A percentile compares a stretch with the other conserved stretches of the same genome.
Evolutionary conservation across 1,140 invertebrate genomes (phyloP).

Genomic region (Hycleus phaleratus): DNA sequence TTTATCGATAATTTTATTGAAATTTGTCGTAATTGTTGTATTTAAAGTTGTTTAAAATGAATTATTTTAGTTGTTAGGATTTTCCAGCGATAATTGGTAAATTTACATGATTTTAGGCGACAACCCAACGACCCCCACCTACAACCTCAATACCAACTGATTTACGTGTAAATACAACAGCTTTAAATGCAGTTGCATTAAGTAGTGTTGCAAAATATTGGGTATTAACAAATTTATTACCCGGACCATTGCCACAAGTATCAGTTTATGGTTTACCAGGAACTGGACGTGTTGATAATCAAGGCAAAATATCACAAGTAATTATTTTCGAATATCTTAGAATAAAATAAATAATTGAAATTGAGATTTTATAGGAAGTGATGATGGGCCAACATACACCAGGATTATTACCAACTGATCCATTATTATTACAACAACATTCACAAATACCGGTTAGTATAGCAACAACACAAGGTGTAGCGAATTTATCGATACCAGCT

Average conservation of each 20-base stretch:
- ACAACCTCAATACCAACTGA: constrained; percentile 49
- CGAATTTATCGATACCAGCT: constrained; percentile 37
- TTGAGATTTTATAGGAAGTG: constrained; percentile 25
- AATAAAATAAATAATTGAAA: neutral
- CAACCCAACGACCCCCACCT: constrained; percentile 32
- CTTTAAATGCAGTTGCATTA: constrained; percentile 50
- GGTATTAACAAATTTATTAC: constrained; percentile 58
- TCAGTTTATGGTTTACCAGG: constrained; percentile 53
- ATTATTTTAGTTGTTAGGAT: too few relatives aligned
- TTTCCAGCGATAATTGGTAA: too few relatives aligned
- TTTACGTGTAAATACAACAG: constrained; percentile 51
- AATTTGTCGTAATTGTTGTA: too few relatives aligned
- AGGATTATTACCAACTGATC: constrained; percentile 36
- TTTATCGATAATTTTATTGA: too few relatives aligned
- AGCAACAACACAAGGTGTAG: constrained; percentile 34
- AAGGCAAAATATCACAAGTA: constrained; percentile 52
- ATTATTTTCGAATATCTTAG: neutral
- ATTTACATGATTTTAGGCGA: constrained; percentile 16
- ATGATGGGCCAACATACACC: constrained; percentile 35
- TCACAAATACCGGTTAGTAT: constrained; percentile 38
- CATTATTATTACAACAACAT: constrained; percentile 36
- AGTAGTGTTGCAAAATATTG: constrained; percentile 59
- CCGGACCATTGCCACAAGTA: constrained; percentile 54
- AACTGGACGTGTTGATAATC: constrained; percentile 44
- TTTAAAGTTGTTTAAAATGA: too few relatives aligned